Evolutionary conservation across 2,113 vertebrate genomes (phyloP).

Genomic region (Dendrocopos noguchii): DNA sequence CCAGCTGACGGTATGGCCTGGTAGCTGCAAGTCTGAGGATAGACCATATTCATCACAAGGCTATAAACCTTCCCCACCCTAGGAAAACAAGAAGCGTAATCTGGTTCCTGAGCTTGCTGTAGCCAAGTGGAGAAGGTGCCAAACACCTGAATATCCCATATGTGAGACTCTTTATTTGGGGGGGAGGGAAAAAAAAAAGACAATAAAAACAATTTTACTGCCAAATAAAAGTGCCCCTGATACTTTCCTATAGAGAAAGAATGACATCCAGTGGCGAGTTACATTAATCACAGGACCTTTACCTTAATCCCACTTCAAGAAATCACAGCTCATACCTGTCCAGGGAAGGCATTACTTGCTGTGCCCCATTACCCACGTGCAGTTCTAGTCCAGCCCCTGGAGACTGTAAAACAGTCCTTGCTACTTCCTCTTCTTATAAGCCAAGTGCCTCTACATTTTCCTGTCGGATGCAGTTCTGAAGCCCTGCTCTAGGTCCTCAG

Average conservation of each 20-base stretch:
- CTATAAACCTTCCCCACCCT: constrained; percentile 22
- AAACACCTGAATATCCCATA: constrained; percentile 54
- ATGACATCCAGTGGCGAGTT: constrained; percentile 78
- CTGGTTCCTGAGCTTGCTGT: constrained; percentile 3
- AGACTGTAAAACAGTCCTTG: not conserved
- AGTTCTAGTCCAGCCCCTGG: not conserved
- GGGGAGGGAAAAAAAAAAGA: not conserved
- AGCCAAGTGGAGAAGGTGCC: constrained; percentile 37
- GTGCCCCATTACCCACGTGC: not conserved
- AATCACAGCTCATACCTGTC: not conserved
- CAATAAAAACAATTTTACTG: constrained; percentile 39
- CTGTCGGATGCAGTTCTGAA: not conserved
- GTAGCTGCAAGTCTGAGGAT: not conserved
- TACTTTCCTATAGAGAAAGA: constrained; percentile 69
- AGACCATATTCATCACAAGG: not conserved
- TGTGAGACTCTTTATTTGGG: not conserved
- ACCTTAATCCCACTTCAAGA: not conserved
- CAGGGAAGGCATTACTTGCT: not conserved
- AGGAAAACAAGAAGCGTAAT: constrained; percentile 43
- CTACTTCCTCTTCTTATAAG: not conserved
- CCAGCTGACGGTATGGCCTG: constrained; percentile 20
- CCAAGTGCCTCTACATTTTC: not conserved
- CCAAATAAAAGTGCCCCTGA: constrained; percentile 5
- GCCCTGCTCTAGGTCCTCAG: not conserved
- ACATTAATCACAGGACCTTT: constrained; percentile 44